Percentiles rank a stretch among this genome's conserved stretches.
Evolutionary conservation across 1,140 invertebrate species (phyloP).

Genomic region (Olivierus martensii): DNA sequence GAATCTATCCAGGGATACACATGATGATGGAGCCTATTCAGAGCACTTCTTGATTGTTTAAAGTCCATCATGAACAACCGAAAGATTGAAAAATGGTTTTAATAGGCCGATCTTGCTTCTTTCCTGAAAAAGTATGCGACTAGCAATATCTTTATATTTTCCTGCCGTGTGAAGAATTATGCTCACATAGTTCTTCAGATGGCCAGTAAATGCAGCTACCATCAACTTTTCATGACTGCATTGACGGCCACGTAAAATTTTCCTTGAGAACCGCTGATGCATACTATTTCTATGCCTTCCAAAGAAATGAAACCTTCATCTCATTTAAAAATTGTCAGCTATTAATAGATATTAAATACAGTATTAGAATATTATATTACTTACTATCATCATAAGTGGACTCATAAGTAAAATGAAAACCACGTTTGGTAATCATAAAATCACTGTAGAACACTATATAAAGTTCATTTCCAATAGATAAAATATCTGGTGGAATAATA

Average conservation of each 20-base stretch:
- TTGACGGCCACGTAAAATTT: background rate
- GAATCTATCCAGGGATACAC: too few relatives aligned
- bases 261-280: background rate
- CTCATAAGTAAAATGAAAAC: constrained; percentile 5
- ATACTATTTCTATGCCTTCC: too few relatives aligned
- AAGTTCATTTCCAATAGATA: background rate
- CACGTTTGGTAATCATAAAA: constrained; percentile 1
- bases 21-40: too few relatives aligned
- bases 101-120: too few relatives aligned
- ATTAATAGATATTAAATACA: too few relatives aligned
- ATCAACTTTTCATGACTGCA: background rate
- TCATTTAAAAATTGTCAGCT: too few relatives aligned
- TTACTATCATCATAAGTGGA: background rate
- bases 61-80: too few relatives aligned
- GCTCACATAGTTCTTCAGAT: background rate
- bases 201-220: background rate
- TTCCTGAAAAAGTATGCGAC: too few relatives aligned
- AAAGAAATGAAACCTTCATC: background rate
- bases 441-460: background rate
- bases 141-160: too few relatives aligned
- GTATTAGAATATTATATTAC: background rate
- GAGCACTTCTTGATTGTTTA: too few relatives aligned
- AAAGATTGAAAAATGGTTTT: background rate
- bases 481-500: background rate
- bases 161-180: too few relatives aligned